phyloP scores from a whole-genome alignment of 2,888 invertebrate species.

The Eupithecia pulchellata region DNA sequence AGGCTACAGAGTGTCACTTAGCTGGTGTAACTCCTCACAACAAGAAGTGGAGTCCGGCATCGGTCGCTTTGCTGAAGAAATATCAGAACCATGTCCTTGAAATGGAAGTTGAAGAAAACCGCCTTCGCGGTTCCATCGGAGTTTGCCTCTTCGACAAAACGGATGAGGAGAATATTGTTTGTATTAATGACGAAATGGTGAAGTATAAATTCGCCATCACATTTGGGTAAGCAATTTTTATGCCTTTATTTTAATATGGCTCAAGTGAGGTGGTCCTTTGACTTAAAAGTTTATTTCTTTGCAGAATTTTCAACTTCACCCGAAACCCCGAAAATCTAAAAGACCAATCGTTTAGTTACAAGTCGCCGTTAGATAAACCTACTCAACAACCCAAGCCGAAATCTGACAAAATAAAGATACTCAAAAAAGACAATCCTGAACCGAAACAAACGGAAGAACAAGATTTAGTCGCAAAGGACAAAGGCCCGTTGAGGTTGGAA shows the following conservation, averaged over 20 bases:
- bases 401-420: constrained; percentile 48
- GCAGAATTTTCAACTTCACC: constrained; percentile 69
- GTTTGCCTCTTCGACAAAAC: constrained; percentile 65
- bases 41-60: constrained; percentile 69
- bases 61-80: constrained; percentile 64
- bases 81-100: constrained; percentile 57
- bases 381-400: constrained; percentile 38
- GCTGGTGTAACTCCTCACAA: constrained; percentile 72
- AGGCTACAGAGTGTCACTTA: constrained; percentile 76
- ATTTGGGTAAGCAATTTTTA: constrained; percentile 64
- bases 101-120: constrained; percentile 66
- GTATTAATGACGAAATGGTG: constrained; percentile 74
- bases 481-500: constrained; percentile 78
- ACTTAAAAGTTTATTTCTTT: constrained; percentile 33
- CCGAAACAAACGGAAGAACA: constrained; percentile 47
- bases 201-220: constrained; percentile 71
- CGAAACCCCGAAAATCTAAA: constrained; percentile 52
- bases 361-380: constrained; percentile 55
- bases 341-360: constrained; percentile 61
- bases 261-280: neutral
- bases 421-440: constrained; percentile 50
- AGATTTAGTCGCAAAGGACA: constrained; percentile 72
- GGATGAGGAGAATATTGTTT: constrained; percentile 59
- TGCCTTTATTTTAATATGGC: neutral
- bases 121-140: constrained; percentile 62